phyloP scores from a whole-genome alignment of 2,113 vertebrate genomes.

The Erpornis zantholeuca region DNA sequence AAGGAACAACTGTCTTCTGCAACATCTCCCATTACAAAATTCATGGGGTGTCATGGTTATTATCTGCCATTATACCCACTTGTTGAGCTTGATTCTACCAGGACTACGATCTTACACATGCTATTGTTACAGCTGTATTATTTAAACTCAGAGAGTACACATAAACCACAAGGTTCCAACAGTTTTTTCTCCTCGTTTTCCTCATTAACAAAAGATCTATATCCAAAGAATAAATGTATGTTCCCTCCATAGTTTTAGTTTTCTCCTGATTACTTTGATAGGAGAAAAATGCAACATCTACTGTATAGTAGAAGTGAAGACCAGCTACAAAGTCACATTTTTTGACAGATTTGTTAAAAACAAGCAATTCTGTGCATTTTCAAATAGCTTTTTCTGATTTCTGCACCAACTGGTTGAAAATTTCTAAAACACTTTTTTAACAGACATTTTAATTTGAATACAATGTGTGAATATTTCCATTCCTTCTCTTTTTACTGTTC shows the following conservation, averaged over 20 bases:
- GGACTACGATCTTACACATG: not conserved
- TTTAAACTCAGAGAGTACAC: not conserved
- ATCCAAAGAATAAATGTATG: not conserved
- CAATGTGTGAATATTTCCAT: not conserved
- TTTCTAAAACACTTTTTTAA: not conserved
- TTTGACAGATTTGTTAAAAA: not conserved
- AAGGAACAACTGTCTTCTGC: not conserved
- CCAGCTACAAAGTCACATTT: not conserved
- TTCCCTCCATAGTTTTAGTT: not conserved
- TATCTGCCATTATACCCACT: not conserved
- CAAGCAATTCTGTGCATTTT: not conserved
- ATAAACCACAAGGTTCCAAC: not conserved
- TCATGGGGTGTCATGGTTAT: not conserved
- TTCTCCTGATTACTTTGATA: not conserved
- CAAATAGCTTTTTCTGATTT: not conserved
- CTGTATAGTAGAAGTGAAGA: not conserved
- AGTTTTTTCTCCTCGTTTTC: not conserved
- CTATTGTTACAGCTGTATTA: not conserved
- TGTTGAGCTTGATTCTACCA: not conserved
- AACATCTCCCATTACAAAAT: not conserved
- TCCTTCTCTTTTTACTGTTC: not conserved
- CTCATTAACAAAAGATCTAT: not conserved
- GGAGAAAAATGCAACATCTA: not conserved
- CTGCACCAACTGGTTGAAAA: slow-evolving; percentile 11
- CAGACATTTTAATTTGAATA: slow-evolving; percentile 26